These are phyloP conservation scores for Oryzias curvinotus DNA, from an alignment of 2,113 vertebrate species.

Conservation along the genomic window DNA sequence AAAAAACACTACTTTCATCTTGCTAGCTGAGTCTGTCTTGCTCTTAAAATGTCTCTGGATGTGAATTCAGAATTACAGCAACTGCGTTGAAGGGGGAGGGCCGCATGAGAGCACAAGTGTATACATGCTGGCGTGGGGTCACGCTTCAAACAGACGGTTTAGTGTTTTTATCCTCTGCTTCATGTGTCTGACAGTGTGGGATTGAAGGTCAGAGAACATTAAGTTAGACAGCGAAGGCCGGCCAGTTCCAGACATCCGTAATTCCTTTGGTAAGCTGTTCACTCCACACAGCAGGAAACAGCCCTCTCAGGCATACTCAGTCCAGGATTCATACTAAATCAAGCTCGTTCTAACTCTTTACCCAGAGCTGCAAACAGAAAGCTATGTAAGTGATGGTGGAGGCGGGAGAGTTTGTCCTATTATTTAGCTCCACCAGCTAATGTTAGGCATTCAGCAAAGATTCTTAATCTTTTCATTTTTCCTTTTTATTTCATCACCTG, in stretches of 20 bases:
- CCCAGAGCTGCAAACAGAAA: no score
- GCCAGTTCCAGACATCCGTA: slow-evolving; percentile 28
- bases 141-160: slow-evolving; percentile 51
- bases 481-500: no score
- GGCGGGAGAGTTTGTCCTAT: no score
- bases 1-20: slow-evolving; percentile 66
- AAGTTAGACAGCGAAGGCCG: slow-evolving; percentile 35
- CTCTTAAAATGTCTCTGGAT: slow-evolving; percentile 52
- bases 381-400: no score
- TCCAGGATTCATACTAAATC: slow-evolving; percentile 28
- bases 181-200: slow-evolving; percentile 52
- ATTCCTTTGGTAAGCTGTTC: slow-evolving; percentile 30
- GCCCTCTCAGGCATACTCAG: slow-evolving; percentile 1
- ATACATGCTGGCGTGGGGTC: slow-evolving; percentile 35
- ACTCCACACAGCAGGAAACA: slow-evolving; percentile 18
- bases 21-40: slow-evolving; percentile 57
- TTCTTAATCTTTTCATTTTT: no score
- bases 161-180: slow-evolving; percentile 52
- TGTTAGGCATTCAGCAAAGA: no score
- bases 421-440: no score
- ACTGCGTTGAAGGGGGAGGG: slow-evolving; percentile 23
- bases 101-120: slow-evolving; percentile 16
- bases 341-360: slow-evolving; percentile 15
- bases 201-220: slow-evolving; percentile 55
- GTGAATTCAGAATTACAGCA: slow-evolving; percentile 49